Evolutionary conservation across 2,888 invertebrate species (phyloP), one percentile per base, ranked within the genome.

Genomic region (Hydraecia micacea): DNA sequence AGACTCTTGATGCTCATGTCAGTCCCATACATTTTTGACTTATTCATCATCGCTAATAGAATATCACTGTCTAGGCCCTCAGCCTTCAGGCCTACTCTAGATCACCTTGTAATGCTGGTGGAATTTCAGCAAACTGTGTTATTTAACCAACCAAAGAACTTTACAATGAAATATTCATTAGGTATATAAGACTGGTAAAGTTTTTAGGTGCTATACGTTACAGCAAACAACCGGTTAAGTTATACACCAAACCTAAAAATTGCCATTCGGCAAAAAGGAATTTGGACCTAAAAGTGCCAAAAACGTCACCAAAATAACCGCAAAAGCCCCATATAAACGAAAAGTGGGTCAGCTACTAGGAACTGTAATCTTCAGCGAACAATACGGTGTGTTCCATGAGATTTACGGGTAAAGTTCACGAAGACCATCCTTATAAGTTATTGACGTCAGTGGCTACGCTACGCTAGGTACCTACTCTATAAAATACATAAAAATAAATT

Each of bases 371-470:
- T 84, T 70, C 39, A 67, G 49, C 25, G 70, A 28, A 63, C 66
- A 71, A 55, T n/a, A 60, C n/a, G 39, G 25, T 55, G 18, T 28
- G 68, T 60, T 65, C 80, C 74, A 71, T 60, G 25, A 55, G 60
- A 65, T 75, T 69, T 32, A 69, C 13, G 72, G 46, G 46, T 72
- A 83, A 83, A 83, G 68, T 83, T 75, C 68, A 72, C n/a, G 11
- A 68, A 46, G 8, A 62, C 25, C 13, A 72, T 81, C 67, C 80
- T 63, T 70, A 68, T 67, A 39, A 69, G 60, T 55, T 32, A 65
- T 55, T 80, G 68, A 83, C 83, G 75, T 85, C 81, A 80, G 3
- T 18, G 39, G n/a, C 21, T 68, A n/a, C 21, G 70, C n/a, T 55
- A 11, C 55, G 21, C 36, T 36, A 36, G 32, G 32, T 32, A 32